Conservation (phyloP, 2,888 invertebrate genomes). For the Scaptomyza flava region DNA sequence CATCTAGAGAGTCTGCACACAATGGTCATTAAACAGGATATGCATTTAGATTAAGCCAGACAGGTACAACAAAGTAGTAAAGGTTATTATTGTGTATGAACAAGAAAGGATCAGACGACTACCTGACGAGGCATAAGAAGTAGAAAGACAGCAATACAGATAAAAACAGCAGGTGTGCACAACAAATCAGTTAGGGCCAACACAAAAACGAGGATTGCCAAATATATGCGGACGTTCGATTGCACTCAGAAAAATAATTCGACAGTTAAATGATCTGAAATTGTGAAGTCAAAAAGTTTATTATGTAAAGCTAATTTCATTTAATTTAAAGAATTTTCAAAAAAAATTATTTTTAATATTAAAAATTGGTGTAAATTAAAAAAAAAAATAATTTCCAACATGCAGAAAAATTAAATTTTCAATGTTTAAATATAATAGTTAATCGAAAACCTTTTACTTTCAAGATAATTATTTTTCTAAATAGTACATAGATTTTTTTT, state of each 20-base stretch:
- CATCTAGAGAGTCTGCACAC: conserved; percentile 47
- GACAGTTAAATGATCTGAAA: neutral
- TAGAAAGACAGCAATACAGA: conserved; percentile 14
- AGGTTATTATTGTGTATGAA: neutral
- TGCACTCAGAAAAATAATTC: neutral
- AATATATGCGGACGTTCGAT: neutral
- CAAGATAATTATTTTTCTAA: too few species aligned
- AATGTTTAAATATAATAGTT: too few species aligned
- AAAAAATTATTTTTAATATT: too few species aligned
- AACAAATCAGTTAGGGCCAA: conserved; percentile 55
- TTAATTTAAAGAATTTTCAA: too few species aligned
- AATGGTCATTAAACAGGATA: conserved; percentile 59
- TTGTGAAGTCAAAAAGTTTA: neutral
- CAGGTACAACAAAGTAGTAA: conserved; percentile 42
- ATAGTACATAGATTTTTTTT: neutral
- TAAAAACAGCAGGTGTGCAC: conserved; percentile 55
- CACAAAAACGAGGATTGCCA: conserved; percentile 17
- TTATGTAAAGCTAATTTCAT: neutral
- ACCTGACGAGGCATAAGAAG: conserved; percentile 37
- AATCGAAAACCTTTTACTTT: too few species aligned
- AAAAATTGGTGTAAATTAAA: too few species aligned
- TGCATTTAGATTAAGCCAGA: conserved; percentile 54
- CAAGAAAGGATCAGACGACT: conserved; percentile 46
- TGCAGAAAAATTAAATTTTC: too few species aligned
- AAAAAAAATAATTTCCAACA: too few species aligned